Base-by-base conservation (phyloP, 23 tunicate species). In the Trididemnum clinides region DNA sequence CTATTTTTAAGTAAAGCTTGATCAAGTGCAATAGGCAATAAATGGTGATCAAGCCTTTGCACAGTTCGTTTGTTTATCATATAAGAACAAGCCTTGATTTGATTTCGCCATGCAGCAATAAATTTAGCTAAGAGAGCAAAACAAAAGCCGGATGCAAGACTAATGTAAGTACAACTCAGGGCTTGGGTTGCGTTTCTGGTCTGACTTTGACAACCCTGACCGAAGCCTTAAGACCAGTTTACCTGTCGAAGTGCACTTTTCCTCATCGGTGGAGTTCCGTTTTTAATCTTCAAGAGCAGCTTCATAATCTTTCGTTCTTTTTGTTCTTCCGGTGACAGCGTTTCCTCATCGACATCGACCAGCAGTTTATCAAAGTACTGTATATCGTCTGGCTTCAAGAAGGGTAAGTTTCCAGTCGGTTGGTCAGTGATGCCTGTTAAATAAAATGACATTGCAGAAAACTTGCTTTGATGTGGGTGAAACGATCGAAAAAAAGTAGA, bases 251-350 rank as follows among this genome's bases (percentile, higher is more conserved):
- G 72, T 33, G 99, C 99, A 76, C 97, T 91, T 50, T 96, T 96
- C 57, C 99, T 54, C 99, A 96, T 96, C 33, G 99, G 99, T 5
- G 99, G 99, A 15, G 99, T 96, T 39, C 99, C 99, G 50, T 96
- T 96, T 64, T 96, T 96, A 26, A 96, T 96, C 71, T 96, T 96
- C 21, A 96, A 74, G 28, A 96, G 80, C 22, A 96, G 88, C 65
- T 96, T 96, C 99, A 96, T 96, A 22, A 96, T 96, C 50, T 89
- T 88, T 33, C 99, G 33, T 69, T 96, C 99, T 84, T 96, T 96
- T 39, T 84, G 93, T 34, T 96, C 99, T 57, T 96, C 99, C 0
- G 97, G 88, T 18, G 93, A 93, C 34, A 96, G 75, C 22, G 93
- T 85, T 19, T 92, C 92, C 65, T 96, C 99, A 63, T 96, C 99